phyloP scores from a whole-genome alignment of 2,888 invertebrate genomes.

The Drosophila diplacantha region DNA sequence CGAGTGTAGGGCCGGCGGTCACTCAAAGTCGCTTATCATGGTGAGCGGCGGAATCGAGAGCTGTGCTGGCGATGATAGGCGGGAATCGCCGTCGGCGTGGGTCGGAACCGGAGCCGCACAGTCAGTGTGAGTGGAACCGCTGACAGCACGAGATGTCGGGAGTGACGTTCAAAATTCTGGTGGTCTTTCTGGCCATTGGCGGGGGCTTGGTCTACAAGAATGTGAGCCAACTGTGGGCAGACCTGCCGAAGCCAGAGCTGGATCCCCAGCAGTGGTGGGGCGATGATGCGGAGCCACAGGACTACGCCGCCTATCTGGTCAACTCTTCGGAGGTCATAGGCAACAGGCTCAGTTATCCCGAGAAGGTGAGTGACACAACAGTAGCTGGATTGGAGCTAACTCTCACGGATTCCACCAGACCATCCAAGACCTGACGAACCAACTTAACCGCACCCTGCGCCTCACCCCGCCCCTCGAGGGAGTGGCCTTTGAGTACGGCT shows the following conservation, averaged over 20 bases:
- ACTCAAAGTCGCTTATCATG: constrained; percentile 32
- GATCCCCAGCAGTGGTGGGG: constrained; percentile 74
- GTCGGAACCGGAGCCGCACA: not conserved
- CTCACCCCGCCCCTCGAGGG: constrained; percentile 82
- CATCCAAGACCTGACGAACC: constrained; percentile 80
- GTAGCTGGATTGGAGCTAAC: not conserved
- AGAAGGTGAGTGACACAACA: constrained; percentile 46
- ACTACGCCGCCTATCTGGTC: constrained; percentile 63
- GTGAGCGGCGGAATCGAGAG: constrained; percentile 22
- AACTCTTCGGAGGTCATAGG: constrained; percentile 61
- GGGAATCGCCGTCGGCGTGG: not conserved
- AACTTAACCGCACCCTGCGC: constrained; percentile 79
- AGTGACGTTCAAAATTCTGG: constrained; percentile 51
- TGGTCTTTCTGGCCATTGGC: constrained; percentile 62
- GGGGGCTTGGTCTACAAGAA: constrained; percentile 63
- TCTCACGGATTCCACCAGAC: constrained; percentile 72
- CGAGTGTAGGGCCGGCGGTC: constrained; percentile 7
- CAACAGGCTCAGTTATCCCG: constrained; percentile 61
- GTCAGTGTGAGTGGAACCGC: constrained; percentile 26
- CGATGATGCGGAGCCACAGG: constrained; percentile 63
- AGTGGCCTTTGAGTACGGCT: constrained; percentile 86
- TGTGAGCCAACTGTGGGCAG: constrained; percentile 49
- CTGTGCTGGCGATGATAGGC: constrained; percentile 9
- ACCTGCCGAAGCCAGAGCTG: constrained; percentile 59
- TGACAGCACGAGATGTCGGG: constrained; percentile 51